Conservation (phyloP, 2,113 vertebrate species). For the Charadrius vociferus region DNA sequence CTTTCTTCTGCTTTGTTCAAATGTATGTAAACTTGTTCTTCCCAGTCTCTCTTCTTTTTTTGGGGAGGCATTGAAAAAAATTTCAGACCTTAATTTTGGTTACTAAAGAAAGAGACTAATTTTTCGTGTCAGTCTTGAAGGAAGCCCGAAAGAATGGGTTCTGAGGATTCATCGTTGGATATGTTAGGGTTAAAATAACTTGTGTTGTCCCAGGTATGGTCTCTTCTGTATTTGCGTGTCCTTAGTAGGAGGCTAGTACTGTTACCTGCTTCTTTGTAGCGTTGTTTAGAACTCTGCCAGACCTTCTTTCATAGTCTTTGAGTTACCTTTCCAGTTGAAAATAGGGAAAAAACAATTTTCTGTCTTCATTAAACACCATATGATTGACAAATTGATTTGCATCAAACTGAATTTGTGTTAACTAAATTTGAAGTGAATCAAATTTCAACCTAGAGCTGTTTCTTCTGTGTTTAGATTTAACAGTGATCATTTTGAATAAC, state of each 20-base stretch:
- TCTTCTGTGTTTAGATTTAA: not conserved
- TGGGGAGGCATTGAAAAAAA: not conserved
- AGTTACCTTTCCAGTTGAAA: not conserved
- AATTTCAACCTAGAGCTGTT: not conserved
- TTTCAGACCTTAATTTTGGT: not conserved
- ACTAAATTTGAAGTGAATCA: not conserved
- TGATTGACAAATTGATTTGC: not conserved
- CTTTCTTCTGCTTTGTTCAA: not conserved
- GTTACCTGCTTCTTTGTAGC: not conserved
- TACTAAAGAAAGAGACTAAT: not conserved
- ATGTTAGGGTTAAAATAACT: not conserved
- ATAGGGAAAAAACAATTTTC: not conserved
- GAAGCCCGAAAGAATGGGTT: not conserved
- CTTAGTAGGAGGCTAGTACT: not conserved
- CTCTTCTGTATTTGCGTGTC: not conserved
- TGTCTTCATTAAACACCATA: not conserved
- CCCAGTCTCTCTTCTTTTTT: not conserved
- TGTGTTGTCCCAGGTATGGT: not conserved
- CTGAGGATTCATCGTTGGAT: not conserved
- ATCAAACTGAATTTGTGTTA: not conserved
- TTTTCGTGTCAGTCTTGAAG: not conserved
- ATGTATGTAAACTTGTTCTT: not conserved
- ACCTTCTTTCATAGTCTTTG: rapidly evolving
- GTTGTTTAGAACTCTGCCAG: not conserved
- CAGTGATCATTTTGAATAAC: not conserved